phyloP scores from a whole-genome alignment of 2,888 invertebrate species.

The Chrysodeixis includens region DNA sequence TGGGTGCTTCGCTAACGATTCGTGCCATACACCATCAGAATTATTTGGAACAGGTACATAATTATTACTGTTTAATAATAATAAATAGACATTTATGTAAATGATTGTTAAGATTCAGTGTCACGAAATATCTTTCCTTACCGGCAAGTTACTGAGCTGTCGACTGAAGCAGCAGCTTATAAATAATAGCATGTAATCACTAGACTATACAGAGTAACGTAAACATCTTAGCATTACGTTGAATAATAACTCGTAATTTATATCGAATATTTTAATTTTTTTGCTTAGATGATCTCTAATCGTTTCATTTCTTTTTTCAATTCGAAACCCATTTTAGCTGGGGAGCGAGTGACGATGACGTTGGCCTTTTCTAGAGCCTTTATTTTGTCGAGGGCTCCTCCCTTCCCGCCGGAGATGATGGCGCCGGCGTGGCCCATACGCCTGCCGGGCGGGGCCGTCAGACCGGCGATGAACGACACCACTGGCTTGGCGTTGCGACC shows the following conservation, averaged over 20 bases:
- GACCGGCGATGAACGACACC: conserved; percentile 99
- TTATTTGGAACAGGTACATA: conserved; percentile 37
- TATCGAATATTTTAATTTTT: conserved; percentile 51
- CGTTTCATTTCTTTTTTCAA: conserved; percentile 97
- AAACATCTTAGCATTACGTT: conserved; percentile 57
- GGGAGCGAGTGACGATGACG: conserved; percentile 98
- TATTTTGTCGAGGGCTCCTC: conserved; percentile 99
- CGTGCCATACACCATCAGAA: conserved; percentile 53
- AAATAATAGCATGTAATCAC: conserved; percentile 82
- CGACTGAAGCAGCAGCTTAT: conserved; percentile 73
- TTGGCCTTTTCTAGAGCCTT: conserved; percentile 97
- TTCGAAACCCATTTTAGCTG: conserved; percentile 98
- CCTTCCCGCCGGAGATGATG: conserved; percentile 99
- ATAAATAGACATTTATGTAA: conserved; percentile 26
- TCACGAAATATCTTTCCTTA: conserved; percentile 59
- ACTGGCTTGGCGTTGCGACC: conserved; percentile 98
- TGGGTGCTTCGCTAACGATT: conserved; percentile 70
- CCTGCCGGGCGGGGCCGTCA: conserved; percentile 99
- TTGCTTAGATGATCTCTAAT: conserved; percentile 90
- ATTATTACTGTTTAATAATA: conserved; percentile 30
- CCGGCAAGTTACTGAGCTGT: conserved; percentile 49
- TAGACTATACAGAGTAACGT: conserved; percentile 76
- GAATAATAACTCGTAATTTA: conserved; percentile 36
- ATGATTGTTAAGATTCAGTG: conserved; percentile 52
- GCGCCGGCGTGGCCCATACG: conserved; percentile 99